Base-by-base conservation (phyloP, 2,888 invertebrate species). In the Ectemnius cavifrons region DNA sequence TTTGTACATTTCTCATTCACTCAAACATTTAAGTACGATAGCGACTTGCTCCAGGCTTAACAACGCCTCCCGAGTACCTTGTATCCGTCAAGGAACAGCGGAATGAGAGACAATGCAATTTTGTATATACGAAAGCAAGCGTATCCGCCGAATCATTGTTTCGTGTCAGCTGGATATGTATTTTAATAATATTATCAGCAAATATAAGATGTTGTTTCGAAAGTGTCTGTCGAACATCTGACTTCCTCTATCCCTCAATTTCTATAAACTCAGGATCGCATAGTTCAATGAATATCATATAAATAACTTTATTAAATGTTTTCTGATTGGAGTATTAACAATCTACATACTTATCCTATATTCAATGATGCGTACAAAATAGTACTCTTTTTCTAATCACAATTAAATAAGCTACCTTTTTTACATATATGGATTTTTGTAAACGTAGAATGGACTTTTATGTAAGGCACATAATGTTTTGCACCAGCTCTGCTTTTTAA, bases 1-100 rank as follows among this genome's bases (percentile, higher is more conserved):
- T 81, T 83, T 83, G 68, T 78, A 81, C 70, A 28, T 78, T 80
- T 78, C 80, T 73, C 80, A 77, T 63, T 83, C 67, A 27, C 57
- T 14, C 46, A 69, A 63, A 62, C 37, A 60, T 70, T 56, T 47
- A 71, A 47, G 28, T 67, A 20, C 67, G 67, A n/a, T 58, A 62
- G 46, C 68, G 47, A 37, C 58, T 69, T 68, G 66, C 61, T 49
- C 47, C 60, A 37, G 37, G 37, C 37, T 37, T 37, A 37, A 37
- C 16, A 52, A 23, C 3, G 23, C 16, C 16, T 52, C 16, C 16
- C 52, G 16, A 16, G 16, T 52, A 16, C 52, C 52, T 52, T 16
- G 16, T 0, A 2, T 5, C 16, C 1, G 5, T 52, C 14, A 16
- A 52, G 52, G 47, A 23, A 37, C 16, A 52, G 52, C 16, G 52